These are phyloP conservation scores for Lepidocyrtoides sp. DNA, from an alignment of 2,888 invertebrate species.

Conservation along the genomic window DNA sequence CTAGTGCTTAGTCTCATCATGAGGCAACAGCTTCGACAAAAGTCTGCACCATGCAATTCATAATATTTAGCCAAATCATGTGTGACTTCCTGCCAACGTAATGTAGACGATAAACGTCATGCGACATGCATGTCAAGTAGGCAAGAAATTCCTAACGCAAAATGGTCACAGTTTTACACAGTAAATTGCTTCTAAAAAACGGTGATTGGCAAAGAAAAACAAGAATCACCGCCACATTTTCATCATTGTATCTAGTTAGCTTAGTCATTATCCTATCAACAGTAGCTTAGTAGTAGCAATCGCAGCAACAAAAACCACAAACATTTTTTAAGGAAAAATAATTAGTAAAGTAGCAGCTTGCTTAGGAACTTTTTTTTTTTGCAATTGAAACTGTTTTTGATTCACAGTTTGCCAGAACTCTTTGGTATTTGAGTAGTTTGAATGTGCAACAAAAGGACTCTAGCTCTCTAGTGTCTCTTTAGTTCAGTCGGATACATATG, in stretches of 20 bases:
- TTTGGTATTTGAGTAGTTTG: background rate
- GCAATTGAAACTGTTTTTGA: background rate
- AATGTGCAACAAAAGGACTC: background rate
- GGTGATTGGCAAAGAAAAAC: background rate
- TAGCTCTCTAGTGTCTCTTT: background rate
- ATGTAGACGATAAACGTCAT: slow-evolving; percentile 18
- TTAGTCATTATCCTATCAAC: background rate
- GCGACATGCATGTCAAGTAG: slow-evolving; percentile 44
- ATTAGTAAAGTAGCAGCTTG: background rate
- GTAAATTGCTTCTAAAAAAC: background rate
- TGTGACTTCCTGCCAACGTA: slow-evolving; percentile 45
- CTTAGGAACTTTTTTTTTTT: background rate
- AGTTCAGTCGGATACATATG: background rate
- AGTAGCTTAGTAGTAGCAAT: background rate
- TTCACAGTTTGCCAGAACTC: background rate
- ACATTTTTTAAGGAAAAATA: background rate
- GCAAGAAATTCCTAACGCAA: background rate
- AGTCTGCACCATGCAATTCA: slow-evolving; percentile 18
- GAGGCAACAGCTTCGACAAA: slow-evolving; percentile 27
- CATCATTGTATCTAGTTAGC: background rate
- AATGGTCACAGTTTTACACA: slow-evolving; percentile 3
- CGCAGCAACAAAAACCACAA: background rate
- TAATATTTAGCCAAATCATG: slow-evolving; percentile 61
- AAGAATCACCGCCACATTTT: background rate
- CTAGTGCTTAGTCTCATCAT: background rate